Evolutionary conservation across 1,140 invertebrate genomes (phyloP).

Genomic region (Diploscapter pachys): DNA sequence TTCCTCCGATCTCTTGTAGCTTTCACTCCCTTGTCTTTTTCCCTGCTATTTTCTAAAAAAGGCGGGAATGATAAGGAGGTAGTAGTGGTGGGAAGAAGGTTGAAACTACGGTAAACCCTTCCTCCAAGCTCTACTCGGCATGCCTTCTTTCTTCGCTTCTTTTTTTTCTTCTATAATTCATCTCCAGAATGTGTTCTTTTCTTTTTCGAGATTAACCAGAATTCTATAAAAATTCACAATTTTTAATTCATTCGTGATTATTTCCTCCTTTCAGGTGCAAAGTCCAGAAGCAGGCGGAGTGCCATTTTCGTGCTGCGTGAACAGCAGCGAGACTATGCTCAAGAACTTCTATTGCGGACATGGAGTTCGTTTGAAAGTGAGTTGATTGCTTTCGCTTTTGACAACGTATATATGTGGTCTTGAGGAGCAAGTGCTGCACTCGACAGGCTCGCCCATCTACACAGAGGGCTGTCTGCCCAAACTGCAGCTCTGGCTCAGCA

Average conservation of each 20-base stretch:
- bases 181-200: too few relatives aligned
- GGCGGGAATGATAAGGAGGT: too few relatives aligned
- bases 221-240: neutral
- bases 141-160: too few relatives aligned
- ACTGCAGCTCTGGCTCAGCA: constrained; percentile 88
- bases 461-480: constrained; percentile 86
- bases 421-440: constrained; percentile 60
- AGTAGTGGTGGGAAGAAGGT: too few relatives aligned
- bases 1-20: too few relatives aligned
- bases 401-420: constrained; percentile 57
- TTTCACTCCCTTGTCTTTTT: too few relatives aligned
- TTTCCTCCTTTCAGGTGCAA: constrained; percentile 7
- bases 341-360: constrained; percentile 56
- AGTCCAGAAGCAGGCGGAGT: constrained; percentile 93
- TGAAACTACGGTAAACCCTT: too few relatives aligned
- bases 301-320: constrained; percentile 88
- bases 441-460: constrained; percentile 68
- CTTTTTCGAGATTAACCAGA: too few relatives aligned
- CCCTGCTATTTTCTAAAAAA: too few relatives aligned
- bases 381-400: constrained; percentile 11
- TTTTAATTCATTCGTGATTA: neutral
- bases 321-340: constrained; percentile 29
- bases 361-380: constrained; percentile 38
- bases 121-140: too few relatives aligned
- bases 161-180: too few relatives aligned